Evolutionary conservation across 2,797 vertebrate genomes (phyloP).

Genomic region (Holocentrus rufus): DNA sequence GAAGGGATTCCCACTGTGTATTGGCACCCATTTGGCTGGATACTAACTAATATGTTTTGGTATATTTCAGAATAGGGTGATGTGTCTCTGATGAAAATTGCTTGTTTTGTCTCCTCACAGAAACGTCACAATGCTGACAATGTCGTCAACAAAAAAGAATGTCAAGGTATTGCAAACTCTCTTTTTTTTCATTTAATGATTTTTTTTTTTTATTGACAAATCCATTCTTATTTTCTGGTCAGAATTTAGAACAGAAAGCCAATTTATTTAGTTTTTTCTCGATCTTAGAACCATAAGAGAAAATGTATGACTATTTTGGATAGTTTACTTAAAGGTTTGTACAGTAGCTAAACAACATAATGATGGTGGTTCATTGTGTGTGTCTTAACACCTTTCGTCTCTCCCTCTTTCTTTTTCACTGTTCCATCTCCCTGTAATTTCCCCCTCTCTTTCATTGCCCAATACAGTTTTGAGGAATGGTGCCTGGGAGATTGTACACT

Average conservation of each 20-base stretch:
- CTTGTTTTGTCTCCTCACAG: slow-evolving; percentile 75
- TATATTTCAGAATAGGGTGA: slow-evolving; percentile 2
- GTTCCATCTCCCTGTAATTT: slow-evolving; percentile 21
- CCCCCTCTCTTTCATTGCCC: slow-evolving; percentile 49
- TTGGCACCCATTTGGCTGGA: no score
- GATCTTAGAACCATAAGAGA: neutral
- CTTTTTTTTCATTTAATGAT: no score
- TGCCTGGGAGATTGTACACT: slow-evolving; percentile 99
- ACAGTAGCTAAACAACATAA: neutral
- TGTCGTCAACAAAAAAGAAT: slow-evolving; percentile 97
- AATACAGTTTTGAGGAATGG: slow-evolving; percentile 93
- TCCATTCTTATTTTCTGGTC: neutral
- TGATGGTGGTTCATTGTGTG: neutral
- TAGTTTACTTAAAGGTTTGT: neutral
- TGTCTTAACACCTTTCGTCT: neutral
- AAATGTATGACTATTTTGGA: neutral
- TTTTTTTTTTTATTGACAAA: no score
- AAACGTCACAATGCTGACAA: slow-evolving; percentile 98
- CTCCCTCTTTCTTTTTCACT: neutral
- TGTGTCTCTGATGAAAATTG: neutral
- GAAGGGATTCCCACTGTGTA: no score
- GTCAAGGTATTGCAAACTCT: slow-evolving; percentile 87
- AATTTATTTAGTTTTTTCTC: neutral
- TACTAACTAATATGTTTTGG: neutral
- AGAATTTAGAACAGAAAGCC: neutral